Base-by-base conservation (phyloP, 2,113 vertebrate species). In the Sander lucioperca region DNA sequence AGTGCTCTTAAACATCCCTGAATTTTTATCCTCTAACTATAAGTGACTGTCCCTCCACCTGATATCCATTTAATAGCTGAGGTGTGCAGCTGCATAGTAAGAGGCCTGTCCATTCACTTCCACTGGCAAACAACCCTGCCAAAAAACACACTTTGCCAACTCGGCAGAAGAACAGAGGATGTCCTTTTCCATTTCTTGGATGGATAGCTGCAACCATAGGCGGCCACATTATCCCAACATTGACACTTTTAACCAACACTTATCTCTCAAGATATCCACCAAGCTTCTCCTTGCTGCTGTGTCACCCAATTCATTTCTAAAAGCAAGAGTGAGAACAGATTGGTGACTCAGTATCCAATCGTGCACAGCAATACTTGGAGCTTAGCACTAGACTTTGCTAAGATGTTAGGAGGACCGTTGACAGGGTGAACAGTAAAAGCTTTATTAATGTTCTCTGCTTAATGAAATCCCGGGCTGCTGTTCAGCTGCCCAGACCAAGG, bases 61-160 rank as follows among this genome's bases (percentile, higher is more conserved):
- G 71, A 85, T 68, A 67, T 87, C 45, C 70, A 84, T 83, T 89
- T 72, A 84, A 86, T 58, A 76, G 80, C 80, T 54, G 80, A 86
- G 90, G 57, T 78, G 85, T 88, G 80, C 77, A 19, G 82, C 62
- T 66, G 91, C 85, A 92, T 93, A 91, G 70, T 77, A 91, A 94
- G 77, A 89, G 75, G 88, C 65, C 70, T 33, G 45, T 50, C 86
- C 83, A 87, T 94, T 95, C 90, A 93, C 83, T 80, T 83, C 59
- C 58, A 50, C 86, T 92, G 90, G 88, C 88, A 89, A 77, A 70
- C 30, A 54, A 33, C 33, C 13, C 4, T 71, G 84, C 86, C 89
- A 85, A 71, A 62, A 72, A 58, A 65, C 66, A 57, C 72, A 77
- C 64, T 4, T 11, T 83, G 86, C 92, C 94, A 95, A 83, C 82